Evolutionary conservation across 2,888 invertebrate species (phyloP).

Genomic region (Alviniconcha strummeri): DNA sequence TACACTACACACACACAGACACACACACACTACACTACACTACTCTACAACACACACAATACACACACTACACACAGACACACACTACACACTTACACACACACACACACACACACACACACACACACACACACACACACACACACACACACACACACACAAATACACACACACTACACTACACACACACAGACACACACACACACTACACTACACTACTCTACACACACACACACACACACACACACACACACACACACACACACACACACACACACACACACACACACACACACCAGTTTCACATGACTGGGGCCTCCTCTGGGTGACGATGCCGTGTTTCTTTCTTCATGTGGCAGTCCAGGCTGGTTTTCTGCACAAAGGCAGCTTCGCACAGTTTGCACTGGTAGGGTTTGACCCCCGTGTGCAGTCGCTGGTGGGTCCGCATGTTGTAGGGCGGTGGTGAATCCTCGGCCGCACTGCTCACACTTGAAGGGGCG

Average conservation of each 20-base stretch:
- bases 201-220: background rate
- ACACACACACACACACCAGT: background rate
- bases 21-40: background rate
- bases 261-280: background rate
- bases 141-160: background rate
- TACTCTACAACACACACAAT: too few relatives aligned
- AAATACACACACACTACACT: background rate
- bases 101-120: constrained; percentile 1
- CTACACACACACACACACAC: background rate
- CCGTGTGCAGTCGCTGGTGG: background rate
- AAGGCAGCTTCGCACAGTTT: background rate
- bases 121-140: background rate
- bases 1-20: background rate
- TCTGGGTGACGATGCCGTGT: background rate
- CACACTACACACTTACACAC: background rate
- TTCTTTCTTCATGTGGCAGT: constrained; percentile 5
- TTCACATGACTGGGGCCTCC: background rate
- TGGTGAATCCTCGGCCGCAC: constrained; percentile 81
- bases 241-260: background rate
- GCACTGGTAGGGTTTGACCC: background rate
- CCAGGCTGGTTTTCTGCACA: constrained; percentile 11
- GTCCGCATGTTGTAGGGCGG: constrained; percentile 49
- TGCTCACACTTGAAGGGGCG: constrained; percentile 79
- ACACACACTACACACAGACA: background rate
- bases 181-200: background rate